Percentiles rank a stretch among this genome's conserved stretches.
These are phyloP conservation scores for Magallana angulata DNA, from an alignment of 1,140 invertebrate genomes.

Conservation along the genomic window DNA sequence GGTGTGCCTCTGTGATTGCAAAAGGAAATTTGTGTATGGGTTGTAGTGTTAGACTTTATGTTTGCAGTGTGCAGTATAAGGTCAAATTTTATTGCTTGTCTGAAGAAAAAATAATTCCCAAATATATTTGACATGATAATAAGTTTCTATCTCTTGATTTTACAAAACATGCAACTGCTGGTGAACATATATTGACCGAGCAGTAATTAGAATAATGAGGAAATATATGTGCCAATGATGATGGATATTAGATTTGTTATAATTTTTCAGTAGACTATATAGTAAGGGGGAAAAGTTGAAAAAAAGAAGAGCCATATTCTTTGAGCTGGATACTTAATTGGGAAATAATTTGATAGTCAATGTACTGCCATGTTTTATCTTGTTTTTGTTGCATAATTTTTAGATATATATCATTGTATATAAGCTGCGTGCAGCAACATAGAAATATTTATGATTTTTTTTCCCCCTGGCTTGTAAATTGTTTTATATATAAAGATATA, in stretches of 20 bases:
- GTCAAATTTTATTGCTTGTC: background rate
- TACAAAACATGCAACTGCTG: too few relatives aligned
- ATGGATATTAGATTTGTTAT: too few relatives aligned
- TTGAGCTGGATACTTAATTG: too few relatives aligned
- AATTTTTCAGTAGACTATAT: too few relatives aligned
- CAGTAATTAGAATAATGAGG: too few relatives aligned
- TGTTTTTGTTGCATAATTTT: slow-evolving; percentile 34
- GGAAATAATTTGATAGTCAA: background rate
- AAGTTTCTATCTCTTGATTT: too few relatives aligned
- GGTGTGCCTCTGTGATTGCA: slow-evolving; percentile 22
- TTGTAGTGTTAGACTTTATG: background rate
- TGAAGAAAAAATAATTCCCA: background rate
- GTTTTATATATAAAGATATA: background rate
- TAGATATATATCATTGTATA: background rate
- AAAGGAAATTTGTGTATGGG: background rate
- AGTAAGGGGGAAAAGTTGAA: too few relatives aligned
- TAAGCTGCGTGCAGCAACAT: slow-evolving; percentile 21
- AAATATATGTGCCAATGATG: too few relatives aligned
- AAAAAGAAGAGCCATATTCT: too few relatives aligned
- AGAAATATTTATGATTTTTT: background rate
- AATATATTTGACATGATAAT: too few relatives aligned
- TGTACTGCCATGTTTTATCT: background rate
- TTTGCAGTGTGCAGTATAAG: background rate
- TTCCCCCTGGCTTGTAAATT: background rate
- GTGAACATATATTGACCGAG: too few relatives aligned